Conservation (phyloP, 1,140 invertebrate genomes). For the Drosophila orena region DNA sequence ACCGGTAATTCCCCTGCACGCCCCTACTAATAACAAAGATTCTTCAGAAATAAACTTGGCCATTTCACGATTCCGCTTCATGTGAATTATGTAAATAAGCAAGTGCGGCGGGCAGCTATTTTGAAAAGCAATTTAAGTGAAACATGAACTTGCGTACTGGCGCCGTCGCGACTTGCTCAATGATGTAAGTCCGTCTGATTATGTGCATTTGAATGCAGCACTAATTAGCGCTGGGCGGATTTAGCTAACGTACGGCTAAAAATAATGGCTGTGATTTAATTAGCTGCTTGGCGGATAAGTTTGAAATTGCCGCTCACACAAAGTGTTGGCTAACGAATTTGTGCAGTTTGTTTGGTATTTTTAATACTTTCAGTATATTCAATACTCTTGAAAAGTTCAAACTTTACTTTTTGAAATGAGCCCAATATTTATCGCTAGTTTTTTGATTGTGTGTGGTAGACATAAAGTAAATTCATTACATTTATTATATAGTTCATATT, state of each 20-base stretch:
- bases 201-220: slow-evolving; percentile 23
- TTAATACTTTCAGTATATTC: not conserved
- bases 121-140: slow-evolving; percentile 48
- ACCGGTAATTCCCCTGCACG: slow-evolving; percentile 28
- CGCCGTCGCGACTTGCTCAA: slow-evolving; percentile 43
- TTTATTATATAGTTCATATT: too few species aligned
- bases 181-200: slow-evolving; percentile 51
- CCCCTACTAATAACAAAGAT: not conserved
- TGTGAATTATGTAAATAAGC: slow-evolving; percentile 60
- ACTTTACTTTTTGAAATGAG: too few species aligned
- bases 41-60: slow-evolving; percentile 5
- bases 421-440: too few species aligned
- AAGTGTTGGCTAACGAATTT: slow-evolving; percentile 4
- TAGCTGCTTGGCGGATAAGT: not conserved
- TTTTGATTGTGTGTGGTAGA: too few species aligned
- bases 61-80: slow-evolving; percentile 41
- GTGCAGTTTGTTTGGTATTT: not conserved
- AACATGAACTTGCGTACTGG: slow-evolving; percentile 46
- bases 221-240: not conserved
- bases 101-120: slow-evolving; percentile 39
- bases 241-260: slow-evolving; percentile 9
- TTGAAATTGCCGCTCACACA: slow-evolving; percentile 22
- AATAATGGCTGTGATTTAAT: slow-evolving; percentile 10
- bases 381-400: not conserved
- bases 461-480: too few species aligned